These are phyloP conservation scores for Papilio helenus DNA, from an alignment of 1,140 invertebrate genomes.

Conservation along the genomic window DNA sequence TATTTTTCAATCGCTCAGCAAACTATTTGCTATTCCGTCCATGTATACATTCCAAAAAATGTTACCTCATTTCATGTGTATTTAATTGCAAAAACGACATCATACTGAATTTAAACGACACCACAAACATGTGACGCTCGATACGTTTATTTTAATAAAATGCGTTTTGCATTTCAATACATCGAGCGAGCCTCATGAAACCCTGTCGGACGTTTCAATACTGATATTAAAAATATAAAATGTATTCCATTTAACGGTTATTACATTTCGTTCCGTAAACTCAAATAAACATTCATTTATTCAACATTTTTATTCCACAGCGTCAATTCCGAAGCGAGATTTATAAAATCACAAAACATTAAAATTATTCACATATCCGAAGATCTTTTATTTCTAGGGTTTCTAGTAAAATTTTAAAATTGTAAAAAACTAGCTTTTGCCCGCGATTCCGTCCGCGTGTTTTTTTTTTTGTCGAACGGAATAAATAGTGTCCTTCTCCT, in stretches of 20 bases:
- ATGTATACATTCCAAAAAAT: not conserved
- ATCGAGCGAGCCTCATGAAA: not conserved
- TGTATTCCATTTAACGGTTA: constrained; percentile 1
- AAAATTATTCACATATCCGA: not conserved
- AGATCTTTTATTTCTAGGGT: not conserved
- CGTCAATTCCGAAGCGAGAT: not conserved
- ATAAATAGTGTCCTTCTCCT: too few species aligned
- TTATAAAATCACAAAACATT: not conserved
- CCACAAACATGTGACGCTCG: constrained; percentile 6
- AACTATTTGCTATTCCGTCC: not conserved
- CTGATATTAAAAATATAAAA: constrained; percentile 9
- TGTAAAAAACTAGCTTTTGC: too few species aligned
- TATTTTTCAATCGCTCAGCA: not conserved
- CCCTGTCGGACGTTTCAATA: not conserved
- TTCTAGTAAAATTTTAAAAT: not conserved
- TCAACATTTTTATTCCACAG: not conserved
- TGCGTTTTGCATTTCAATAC: constrained; percentile 35
- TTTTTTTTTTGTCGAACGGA: too few species aligned
- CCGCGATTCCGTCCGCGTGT: too few species aligned
- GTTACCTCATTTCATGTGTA: not conserved
- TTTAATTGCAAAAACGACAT: constrained; percentile 28
- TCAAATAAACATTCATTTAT: constrained; percentile 20
- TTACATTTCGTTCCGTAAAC: not conserved
- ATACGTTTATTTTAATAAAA: constrained; percentile 14
- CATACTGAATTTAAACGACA: not conserved